phyloP scores from a whole-genome alignment of 2,888 invertebrate genomes.

The Cerastoderma edule region DNA sequence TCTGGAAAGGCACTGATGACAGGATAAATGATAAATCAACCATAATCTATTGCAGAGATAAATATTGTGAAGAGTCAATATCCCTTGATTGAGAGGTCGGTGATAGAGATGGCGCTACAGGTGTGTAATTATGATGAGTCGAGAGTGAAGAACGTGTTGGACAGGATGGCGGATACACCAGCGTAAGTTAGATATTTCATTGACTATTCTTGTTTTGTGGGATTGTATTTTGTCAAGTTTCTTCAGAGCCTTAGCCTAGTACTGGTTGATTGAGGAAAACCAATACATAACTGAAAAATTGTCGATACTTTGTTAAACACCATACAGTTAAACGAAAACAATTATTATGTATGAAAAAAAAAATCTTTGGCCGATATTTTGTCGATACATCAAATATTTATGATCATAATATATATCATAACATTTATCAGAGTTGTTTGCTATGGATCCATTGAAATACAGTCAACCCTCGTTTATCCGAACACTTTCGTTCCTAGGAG shows the following conservation, averaged over 20 bases:
- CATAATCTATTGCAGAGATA: conserved; percentile 67
- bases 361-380: no score
- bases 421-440: no score
- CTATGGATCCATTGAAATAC: no score
- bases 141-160: conserved; percentile 85
- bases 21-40: no score
- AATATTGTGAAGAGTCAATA: conserved; percentile 88
- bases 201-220: not conserved
- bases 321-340: not conserved
- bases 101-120: conserved; percentile 93
- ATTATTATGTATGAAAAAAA: not conserved
- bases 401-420: no score
- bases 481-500: no score
- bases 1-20: no score
- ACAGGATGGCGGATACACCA: conserved; percentile 8
- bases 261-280: not conserved
- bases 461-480: no score
- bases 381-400: no score
- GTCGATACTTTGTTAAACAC: not conserved
- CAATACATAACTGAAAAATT: not conserved
- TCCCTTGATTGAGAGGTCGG: conserved; percentile 90
- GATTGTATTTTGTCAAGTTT: not conserved
- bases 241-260: not conserved
- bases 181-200: no score
- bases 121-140: conserved; percentile 94